These are phyloP conservation scores for Boleophthalmus pectinirostris DNA, from an alignment of 2,113 vertebrate species.

Conservation along the genomic window DNA sequence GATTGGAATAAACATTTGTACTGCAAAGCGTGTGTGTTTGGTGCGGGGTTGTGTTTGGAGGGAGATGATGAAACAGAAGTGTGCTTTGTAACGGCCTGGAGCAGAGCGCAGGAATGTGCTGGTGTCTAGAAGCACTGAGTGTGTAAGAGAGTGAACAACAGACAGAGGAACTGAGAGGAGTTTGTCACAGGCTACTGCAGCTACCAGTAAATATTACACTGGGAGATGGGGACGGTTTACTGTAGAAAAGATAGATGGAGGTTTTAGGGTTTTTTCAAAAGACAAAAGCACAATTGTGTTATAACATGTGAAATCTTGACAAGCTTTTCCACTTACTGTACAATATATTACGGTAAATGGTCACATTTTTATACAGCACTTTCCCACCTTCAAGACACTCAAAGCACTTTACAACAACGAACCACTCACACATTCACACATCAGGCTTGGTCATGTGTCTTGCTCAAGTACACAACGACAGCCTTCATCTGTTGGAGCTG, in stretches of 20 bases:
- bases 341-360: too few relatives aligned
- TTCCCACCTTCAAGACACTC: too few relatives aligned
- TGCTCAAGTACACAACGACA: too few relatives aligned
- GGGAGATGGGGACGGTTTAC: background rate
- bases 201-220: conserved; percentile 11
- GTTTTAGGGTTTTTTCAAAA: background rate
- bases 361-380: too few relatives aligned
- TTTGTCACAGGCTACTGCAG: conserved; percentile 9
- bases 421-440: too few relatives aligned
- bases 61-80: conserved; percentile 13
- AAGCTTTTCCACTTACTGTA: too few relatives aligned
- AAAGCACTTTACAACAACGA: too few relatives aligned
- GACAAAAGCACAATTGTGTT: background rate
- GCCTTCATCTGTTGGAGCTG: too few relatives aligned
- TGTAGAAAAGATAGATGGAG: background rate
- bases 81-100: conserved; percentile 4
- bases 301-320: too few relatives aligned
- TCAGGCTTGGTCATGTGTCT: too few relatives aligned
- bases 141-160: background rate
- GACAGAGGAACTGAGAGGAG: conserved; percentile 18
- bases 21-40: conserved; percentile 25
- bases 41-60: conserved; percentile 11
- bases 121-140: conserved; percentile 4
- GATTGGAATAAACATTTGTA: conserved; percentile 64
- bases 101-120: background rate